These are phyloP conservation scores for Hydrozoanthus gracilis DNA, from an alignment of 92 coral and sea anemone species.

Conservation along the genomic window DNA sequence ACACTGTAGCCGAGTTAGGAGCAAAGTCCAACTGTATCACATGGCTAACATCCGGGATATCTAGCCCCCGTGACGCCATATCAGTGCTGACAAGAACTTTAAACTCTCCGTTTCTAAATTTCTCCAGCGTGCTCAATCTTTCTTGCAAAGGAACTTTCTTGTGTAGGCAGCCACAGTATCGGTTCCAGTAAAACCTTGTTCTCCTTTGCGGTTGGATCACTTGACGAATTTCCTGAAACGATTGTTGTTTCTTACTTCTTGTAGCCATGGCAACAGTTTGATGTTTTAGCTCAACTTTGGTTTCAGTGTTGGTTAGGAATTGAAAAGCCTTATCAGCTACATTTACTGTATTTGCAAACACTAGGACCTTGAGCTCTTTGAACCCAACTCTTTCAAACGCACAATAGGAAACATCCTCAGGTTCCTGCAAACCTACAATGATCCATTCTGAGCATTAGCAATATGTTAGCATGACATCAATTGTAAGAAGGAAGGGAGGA, in stretches of 20 bases:
- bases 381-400: conserved; percentile 12
- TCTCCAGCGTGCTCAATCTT: conserved; percentile 66
- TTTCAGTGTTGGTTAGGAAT: conserved; percentile 68
- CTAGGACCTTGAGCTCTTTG: conserved; percentile 72
- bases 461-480: no score
- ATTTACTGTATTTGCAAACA: conserved; percentile 81
- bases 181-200: conserved; percentile 62
- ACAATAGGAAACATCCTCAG: background rate
- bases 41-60: conserved; percentile 88
- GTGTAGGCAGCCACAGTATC: conserved; percentile 74
- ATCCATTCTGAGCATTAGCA: background rate
- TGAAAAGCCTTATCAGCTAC: conserved; percentile 65
- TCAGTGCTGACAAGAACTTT: conserved; percentile 89
- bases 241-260: background rate
- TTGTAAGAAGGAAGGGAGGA: no score
- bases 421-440: background rate
- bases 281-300: background rate
- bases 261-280: background rate
- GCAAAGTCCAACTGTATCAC: conserved; percentile 98
- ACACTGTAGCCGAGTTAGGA: conserved; percentile 78
- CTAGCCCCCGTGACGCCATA: conserved; percentile 93
- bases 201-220: background rate
- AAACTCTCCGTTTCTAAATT: conserved; percentile 71
- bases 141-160: conserved; percentile 66
- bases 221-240: background rate